A percentile compares a stretch with the other conserved stretches of the same genome.
Conservation (phyloP, 2,113 vertebrate genomes). For the Brienomyrus brachyistius region DNA sequence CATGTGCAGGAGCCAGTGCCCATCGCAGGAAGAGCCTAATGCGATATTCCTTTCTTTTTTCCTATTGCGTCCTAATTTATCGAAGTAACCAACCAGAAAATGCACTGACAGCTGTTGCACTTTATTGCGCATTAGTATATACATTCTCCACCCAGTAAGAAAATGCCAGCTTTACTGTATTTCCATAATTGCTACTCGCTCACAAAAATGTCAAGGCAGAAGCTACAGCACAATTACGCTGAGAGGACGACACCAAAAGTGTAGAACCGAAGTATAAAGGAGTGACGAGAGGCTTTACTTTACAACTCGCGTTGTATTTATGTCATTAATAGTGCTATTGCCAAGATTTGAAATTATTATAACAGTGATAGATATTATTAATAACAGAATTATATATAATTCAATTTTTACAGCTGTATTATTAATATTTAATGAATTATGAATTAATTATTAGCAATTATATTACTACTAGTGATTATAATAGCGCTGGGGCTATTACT, state of each 20-base stretch:
- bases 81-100: slow-evolving; percentile 99
- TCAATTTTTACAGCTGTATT: not conserved
- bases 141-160: slow-evolving; percentile 85
- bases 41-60: slow-evolving; percentile 81
- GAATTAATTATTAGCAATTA: slow-evolving; percentile 11
- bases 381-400: not conserved
- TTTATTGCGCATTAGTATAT: slow-evolving; percentile 99
- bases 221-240: slow-evolving; percentile 84
- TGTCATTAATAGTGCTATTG: slow-evolving; percentile 53
- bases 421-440: slow-evolving; percentile 8
- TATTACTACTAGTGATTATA: slow-evolving; percentile 6
- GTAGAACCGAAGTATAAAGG: slow-evolving; percentile 36
- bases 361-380: slow-evolving; percentile 9
- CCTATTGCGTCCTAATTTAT: slow-evolving; percentile 95
- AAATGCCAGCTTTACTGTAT: slow-evolving; percentile 90
- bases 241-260: slow-evolving; percentile 56
- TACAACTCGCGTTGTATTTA: slow-evolving; percentile 71
- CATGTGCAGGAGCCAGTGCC: slow-evolving; percentile 79
- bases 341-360: slow-evolving; percentile 13
- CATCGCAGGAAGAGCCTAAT: slow-evolving; percentile 77
- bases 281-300: slow-evolving; percentile 74
- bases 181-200: slow-evolving; percentile 88
- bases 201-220: slow-evolving; percentile 78
- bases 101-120: slow-evolving; percentile 98
- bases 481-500: not conserved